Percentiles rank a stretch among this genome's conserved stretches.
Evolutionary conservation across 2,888 invertebrate genomes (phyloP).

Genomic region (Dicyrtoma fusca): DNA sequence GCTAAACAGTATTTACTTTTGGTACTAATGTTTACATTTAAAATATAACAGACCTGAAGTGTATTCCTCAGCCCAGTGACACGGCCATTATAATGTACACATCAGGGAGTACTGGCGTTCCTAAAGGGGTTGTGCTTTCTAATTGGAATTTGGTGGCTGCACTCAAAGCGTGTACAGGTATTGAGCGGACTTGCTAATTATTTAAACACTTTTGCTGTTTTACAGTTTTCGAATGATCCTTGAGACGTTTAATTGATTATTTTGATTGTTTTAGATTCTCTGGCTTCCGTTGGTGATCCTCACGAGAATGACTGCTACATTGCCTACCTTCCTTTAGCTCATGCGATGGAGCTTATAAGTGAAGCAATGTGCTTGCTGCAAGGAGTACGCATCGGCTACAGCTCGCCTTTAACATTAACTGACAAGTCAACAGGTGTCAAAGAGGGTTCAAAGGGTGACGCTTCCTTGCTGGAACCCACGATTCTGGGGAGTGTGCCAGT

Average conservation of each 20-base stretch:
- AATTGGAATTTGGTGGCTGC: constrained; percentile 82
- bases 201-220: too few species aligned
- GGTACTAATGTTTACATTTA: too few species aligned
- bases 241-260: too few species aligned
- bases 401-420: constrained; percentile 90
- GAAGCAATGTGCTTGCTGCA: constrained; percentile 54
- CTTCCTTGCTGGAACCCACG: constrained; percentile 85
- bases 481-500: constrained; percentile 96
- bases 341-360: constrained; percentile 86
- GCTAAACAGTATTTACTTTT: too few species aligned
- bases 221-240: too few species aligned
- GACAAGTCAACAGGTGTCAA: constrained; percentile 94
- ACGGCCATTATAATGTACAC: constrained; percentile 99
- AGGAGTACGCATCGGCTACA: constrained; percentile 71
- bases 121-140: constrained; percentile 84
- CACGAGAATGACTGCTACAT: constrained; percentile 74
- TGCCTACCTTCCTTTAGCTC: constrained; percentile 95
- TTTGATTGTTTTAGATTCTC: constrained; percentile 22
- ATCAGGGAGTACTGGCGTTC: constrained; percentile 93
- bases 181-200: too few species aligned
- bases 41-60: constrained; percentile 61
- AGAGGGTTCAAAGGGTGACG: constrained; percentile 88
- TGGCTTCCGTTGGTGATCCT: constrained; percentile 42
- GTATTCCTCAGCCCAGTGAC: constrained; percentile 68
- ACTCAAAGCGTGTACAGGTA: constrained; percentile 65